phyloP scores from a whole-genome alignment of 2,888 invertebrate species.

The Nomada ferruginata region DNA sequence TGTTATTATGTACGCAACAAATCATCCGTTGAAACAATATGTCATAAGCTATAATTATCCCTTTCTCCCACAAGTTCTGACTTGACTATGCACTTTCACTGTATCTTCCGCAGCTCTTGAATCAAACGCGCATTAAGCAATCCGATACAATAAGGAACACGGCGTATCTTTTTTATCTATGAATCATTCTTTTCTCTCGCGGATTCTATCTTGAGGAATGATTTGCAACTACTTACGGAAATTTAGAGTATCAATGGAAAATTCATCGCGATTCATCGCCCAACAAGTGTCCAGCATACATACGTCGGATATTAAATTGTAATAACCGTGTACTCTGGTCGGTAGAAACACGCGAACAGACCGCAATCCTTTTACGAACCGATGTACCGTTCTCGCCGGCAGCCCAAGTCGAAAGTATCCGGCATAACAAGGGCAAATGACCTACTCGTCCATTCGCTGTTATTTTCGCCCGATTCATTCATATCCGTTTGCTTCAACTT shows the following conservation, averaged over 20 bases:
- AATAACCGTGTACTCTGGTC: slow-evolving; percentile 42
- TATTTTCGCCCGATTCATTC: slow-evolving; percentile 51
- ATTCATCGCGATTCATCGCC: slow-evolving; percentile 1
- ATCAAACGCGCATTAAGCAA: slow-evolving; percentile 40
- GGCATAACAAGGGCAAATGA: slow-evolving; percentile 65
- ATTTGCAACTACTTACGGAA: not conserved
- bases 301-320: slow-evolving; percentile 38
- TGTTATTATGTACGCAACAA: slow-evolving; percentile 46
- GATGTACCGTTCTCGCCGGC: slow-evolving; percentile 60
- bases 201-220: not conserved
- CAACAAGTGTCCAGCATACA: slow-evolving; percentile 1
- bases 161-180: slow-evolving; percentile 5
- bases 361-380: slow-evolving; percentile 61
- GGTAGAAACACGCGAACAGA: slow-evolving; percentile 42
- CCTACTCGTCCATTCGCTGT: slow-evolving; percentile 56
- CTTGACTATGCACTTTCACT: slow-evolving; percentile 68
- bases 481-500: not conserved
- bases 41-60: slow-evolving; percentile 71
- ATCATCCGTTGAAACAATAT: slow-evolving; percentile 62
- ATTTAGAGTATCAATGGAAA: not conserved
- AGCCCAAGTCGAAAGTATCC: slow-evolving; percentile 65
- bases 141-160: slow-evolving; percentile 17
- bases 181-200: not conserved
- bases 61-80: slow-evolving; percentile 67
- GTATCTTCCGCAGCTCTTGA: slow-evolving; percentile 47